Conservation (phyloP, 2,797 vertebrate genomes). For the Tokudaia tokunoshimensis region DNA sequence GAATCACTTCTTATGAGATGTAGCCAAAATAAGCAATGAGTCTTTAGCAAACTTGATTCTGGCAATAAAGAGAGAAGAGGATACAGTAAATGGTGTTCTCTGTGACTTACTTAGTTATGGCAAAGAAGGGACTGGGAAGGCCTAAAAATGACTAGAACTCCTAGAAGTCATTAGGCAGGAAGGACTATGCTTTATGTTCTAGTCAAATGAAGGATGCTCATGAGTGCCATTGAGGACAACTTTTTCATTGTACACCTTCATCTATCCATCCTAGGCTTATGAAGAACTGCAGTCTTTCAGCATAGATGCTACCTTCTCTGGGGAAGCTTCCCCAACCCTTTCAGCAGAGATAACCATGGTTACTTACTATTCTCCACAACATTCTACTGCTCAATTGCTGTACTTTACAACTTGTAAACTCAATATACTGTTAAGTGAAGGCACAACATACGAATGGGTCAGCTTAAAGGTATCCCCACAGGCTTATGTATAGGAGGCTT, state of each 20-base stretch:
- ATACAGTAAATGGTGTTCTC: background rate
- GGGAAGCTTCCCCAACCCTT: background rate
- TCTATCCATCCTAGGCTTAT: background rate
- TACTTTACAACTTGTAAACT: background rate
- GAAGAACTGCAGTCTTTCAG: background rate
- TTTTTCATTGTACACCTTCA: background rate
- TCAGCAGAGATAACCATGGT: background rate
- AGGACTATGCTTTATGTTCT: background rate
- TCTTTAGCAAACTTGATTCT: background rate
- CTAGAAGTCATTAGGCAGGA: background rate
- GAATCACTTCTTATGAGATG: constrained; percentile 3
- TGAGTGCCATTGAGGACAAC: background rate
- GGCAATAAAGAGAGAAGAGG: background rate
- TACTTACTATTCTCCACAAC: background rate
- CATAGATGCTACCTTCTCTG: background rate
- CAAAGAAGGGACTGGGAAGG: background rate
- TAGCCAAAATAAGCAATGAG: background rate
- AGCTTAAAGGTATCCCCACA: background rate
- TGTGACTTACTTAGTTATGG: background rate
- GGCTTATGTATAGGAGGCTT: too few species aligned
- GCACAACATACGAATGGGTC: background rate
- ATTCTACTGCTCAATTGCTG: background rate
- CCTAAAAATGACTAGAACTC: background rate
- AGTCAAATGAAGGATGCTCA: background rate
- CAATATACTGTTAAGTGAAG: background rate